Conservation (phyloP, 2,797 vertebrate species). For the Sebastiscus albofasciatus region DNA sequence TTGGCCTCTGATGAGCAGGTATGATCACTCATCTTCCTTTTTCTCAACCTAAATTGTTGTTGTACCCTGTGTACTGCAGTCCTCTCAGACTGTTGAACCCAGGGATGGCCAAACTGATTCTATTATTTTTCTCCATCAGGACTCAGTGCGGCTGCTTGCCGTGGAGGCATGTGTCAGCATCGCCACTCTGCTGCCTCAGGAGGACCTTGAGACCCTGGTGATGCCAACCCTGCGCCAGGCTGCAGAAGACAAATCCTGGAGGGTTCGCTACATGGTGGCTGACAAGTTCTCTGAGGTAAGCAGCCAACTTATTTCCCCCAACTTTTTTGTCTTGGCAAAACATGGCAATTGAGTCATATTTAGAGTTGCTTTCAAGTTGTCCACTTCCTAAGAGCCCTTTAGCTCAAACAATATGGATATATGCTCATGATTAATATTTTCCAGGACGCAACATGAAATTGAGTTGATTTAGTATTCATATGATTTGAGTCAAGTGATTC, state of each 20-base stretch:
- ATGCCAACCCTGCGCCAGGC: constrained; percentile 91
- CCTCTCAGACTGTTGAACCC: not conserved
- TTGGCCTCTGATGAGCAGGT: constrained; percentile 91
- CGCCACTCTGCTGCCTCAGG: constrained; percentile 88
- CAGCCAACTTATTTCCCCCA: not conserved
- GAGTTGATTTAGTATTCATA: too few relatives aligned
- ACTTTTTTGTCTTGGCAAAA: not conserved
- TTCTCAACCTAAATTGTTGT: not conserved
- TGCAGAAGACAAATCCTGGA: constrained; percentile 90
- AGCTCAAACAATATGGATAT: not conserved
- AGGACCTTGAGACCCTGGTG: constrained; percentile 89
- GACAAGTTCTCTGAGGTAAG: constrained; percentile 90
- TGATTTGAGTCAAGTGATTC: too few relatives aligned
- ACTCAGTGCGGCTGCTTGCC: constrained; percentile 90
- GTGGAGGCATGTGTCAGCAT: constrained; percentile 93
- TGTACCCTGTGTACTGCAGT: not conserved
- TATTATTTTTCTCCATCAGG: constrained; percentile 65
- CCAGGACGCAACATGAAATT: too few relatives aligned
- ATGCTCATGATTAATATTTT: not conserved
- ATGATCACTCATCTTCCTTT: not conserved
- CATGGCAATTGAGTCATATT: not conserved
- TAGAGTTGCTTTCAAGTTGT: not conserved
- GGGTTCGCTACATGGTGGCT: constrained; percentile 91
- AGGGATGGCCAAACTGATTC: not conserved
- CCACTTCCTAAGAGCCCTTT: not conserved